Base-by-base conservation (phyloP, 2,113 vertebrate species). In the Megaleporinus macrocephalus region DNA sequence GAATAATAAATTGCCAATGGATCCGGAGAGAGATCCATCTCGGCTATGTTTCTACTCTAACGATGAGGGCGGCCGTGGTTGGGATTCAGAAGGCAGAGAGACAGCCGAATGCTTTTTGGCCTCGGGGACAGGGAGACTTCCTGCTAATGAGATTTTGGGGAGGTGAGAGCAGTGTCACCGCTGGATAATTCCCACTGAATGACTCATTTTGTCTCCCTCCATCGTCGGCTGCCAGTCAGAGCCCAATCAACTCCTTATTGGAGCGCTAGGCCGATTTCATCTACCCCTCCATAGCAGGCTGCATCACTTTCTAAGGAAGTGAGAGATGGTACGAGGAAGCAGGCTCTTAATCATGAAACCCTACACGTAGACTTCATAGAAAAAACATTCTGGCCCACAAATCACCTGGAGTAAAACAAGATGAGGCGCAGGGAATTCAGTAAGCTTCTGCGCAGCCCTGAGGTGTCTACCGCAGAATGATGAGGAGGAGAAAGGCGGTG, bases 151-250 rank as follows among this genome's bases (percentile, higher is more conserved):
- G 78, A 86, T 89, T 87, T 85, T 36, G 66, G 36, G 66, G 85
- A 84, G 88, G 88, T 89, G 82, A 89, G 24, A 73, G 75, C 73
- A 44, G 84, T 86, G 87, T 87, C 87, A 89, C 53, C 33, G 76
- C 71, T 71, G 53, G 63, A 68, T 86, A 86, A 84, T 83, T 82
- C 84, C 68, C 41, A 53, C 73, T 61, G 72, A 86, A 73, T 79
- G 70, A 71, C 63, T 73, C 69, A 36, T 73, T 49, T 76, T 62
- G 73, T 79, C 69, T 49, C 24, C 78, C 68, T 81, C 51, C 47
- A 44, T 68, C 78, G 80, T 51, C 27, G 36, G 70, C 85, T 33
- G 71, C 51, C 79, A 79, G 71, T 51, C 49, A 72, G 16, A 65
- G 72, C 74, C 65, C 59, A 59, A 47, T 83, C 53, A 70, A 49